Evolutionary conservation across 2,113 vertebrate species (phyloP).

Genomic region (Dicrurus megarhynchus): DNA sequence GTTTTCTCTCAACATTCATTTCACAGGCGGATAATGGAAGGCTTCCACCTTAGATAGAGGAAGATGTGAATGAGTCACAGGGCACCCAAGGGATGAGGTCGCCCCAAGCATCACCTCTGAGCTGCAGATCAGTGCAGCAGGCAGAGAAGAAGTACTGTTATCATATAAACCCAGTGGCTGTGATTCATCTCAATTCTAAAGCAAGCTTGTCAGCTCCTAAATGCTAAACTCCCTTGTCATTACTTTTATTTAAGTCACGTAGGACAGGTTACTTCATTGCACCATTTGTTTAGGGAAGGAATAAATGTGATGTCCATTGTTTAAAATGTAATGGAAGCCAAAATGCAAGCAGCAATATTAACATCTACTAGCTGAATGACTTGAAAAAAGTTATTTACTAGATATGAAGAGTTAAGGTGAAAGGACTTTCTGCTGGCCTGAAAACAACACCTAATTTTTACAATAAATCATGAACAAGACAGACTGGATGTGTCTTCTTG

Average conservation of each 20-base stretch:
- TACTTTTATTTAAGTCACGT: background rate
- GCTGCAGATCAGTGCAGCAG: background rate
- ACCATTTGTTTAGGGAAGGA: background rate
- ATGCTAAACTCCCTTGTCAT: background rate
- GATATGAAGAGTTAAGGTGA: background rate
- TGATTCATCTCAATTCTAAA: background rate
- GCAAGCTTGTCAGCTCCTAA: background rate
- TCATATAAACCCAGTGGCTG: background rate
- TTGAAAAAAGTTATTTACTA: conserved; percentile 13
- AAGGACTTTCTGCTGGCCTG: conserved; percentile 4
- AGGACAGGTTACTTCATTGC: background rate
- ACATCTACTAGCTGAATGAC: background rate
- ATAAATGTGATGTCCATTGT: background rate
- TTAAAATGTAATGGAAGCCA: background rate
- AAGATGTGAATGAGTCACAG: background rate
- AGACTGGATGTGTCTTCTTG: background rate
- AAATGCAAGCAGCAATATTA: background rate
- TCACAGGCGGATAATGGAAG: background rate
- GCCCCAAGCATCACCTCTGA: background rate
- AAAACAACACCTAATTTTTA: conserved; percentile 5
- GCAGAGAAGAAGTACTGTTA: background rate
- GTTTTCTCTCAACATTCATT: rapidly evolving
- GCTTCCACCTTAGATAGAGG: background rate
- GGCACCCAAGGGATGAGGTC: background rate
- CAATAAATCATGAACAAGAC: conserved; percentile 14